Base-by-base conservation (phyloP, 1,140 invertebrate species). In the Cryptotermes secundus region DNA sequence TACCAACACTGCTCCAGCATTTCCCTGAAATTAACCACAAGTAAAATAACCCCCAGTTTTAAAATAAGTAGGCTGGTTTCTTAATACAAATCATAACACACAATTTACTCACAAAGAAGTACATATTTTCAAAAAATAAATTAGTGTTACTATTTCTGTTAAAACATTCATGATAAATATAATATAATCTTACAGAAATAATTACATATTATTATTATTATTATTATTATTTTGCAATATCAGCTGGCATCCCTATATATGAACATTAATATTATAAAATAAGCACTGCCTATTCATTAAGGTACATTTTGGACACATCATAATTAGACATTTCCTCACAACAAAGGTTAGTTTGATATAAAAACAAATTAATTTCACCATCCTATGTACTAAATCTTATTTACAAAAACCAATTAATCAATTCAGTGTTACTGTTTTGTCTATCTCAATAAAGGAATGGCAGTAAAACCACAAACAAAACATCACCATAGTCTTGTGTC, bases 81-180 rank as follows among this genome's bases (percentile, higher is more conserved):
- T 12, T n/a, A n/a, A 31, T 31, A 72, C n/a, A 72, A 72, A 72
- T 72, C 26, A 72, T 26, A 65, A 65, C n/a, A 31, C 12, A 72
- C 3, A 72, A 26, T 72, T 72, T 72, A 31, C 59, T 72, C 59
- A 72, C 2, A 72, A 72, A 72, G 2, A 72, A 9, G 31, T 7
- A 72, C 6, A 72, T n/a, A 72, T 72, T 72, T 72, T 72, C 59
- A 26, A 72, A 65, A 72, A 72, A 72, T 72, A 72, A 72, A 72
- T 72, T 72, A 72, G 6, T 31, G 6, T 72, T 72, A 72, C n/a
- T 10, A 72, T 31, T 72, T 72, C 9, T 31, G 6, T 31, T 12
- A 72, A n/a, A 7, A 72, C 26, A 31, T 72, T 72, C 59, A 72
- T 72, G n/a, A 1, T 72, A 72, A 31, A 31, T 72, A 31, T 16